phyloP scores from a whole-genome alignment of 2,797 vertebrate species.

The Sandelia bainsii region DNA sequence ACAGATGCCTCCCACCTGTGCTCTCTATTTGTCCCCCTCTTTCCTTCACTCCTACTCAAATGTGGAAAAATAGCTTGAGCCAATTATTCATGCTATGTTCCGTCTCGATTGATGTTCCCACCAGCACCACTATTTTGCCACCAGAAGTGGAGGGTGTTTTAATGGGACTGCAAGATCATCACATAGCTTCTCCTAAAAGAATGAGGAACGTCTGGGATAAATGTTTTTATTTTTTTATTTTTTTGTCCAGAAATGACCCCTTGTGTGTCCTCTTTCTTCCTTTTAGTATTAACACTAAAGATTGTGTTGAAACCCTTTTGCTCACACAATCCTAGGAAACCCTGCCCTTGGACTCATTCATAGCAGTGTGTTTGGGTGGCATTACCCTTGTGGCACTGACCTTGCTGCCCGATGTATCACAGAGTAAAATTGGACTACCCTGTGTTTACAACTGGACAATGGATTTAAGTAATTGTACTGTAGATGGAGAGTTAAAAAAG shows the following conservation, averaged over 20 bases:
- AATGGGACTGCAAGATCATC: slow-evolving; percentile 5
- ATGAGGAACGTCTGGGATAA: slow-evolving; percentile 4
- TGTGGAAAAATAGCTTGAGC: slow-evolving; percentile 70
- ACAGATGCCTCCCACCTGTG: slow-evolving; percentile 61
- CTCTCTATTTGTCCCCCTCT: neutral
- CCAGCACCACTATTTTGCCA: slow-evolving; percentile 7
- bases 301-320: slow-evolving; percentile 31
- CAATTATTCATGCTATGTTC: slow-evolving; percentile 59
- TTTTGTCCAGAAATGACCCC: slow-evolving; percentile 33
- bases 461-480: slow-evolving; percentile 38
- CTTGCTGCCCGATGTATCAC: slow-evolving; percentile 19
- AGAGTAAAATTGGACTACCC: slow-evolving; percentile 40
- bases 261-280: slow-evolving; percentile 13
- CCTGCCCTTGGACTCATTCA: slow-evolving; percentile 67
- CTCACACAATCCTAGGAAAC: slow-evolving; percentile 78
- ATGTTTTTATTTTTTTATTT: neutral
- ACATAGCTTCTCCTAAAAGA: neutral
- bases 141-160: slow-evolving; percentile 22
- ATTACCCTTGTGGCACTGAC: slow-evolving; percentile 43
- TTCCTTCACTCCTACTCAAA: slow-evolving; percentile 56
- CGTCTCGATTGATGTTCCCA: slow-evolving; percentile 44
- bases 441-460: slow-evolving; percentile 51
- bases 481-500: neutral
- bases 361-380: slow-evolving; percentile 49
- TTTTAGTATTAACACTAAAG: slow-evolving; percentile 27